phyloP scores from a whole-genome alignment of 2,113 vertebrate species.

The Meles meles region DNA sequence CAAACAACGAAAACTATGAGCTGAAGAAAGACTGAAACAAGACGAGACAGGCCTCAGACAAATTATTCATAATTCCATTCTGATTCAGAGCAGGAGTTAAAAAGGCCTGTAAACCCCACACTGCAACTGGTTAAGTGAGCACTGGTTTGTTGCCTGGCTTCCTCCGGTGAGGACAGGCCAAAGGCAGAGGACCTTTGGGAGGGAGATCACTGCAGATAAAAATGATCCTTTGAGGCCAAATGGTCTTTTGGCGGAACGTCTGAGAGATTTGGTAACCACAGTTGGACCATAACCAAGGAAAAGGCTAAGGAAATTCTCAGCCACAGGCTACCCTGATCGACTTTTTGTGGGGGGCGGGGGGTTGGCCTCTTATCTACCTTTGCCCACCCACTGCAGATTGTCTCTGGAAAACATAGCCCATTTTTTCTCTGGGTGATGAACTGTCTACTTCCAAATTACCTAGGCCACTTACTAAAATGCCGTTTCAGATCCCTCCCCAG shows the following conservation, averaged over 20 bases:
- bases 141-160: background rate
- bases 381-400: background rate
- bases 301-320: slow-evolving; percentile 24
- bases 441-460: background rate
- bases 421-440: background rate
- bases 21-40: slow-evolving; percentile 55
- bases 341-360: background rate
- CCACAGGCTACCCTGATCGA: background rate
- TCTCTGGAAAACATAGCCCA: background rate
- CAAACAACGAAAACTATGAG: slow-evolving; percentile 9
- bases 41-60: slow-evolving; percentile 59
- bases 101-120: background rate
- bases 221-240: slow-evolving; percentile 43
- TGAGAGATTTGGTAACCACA: slow-evolving; percentile 53
- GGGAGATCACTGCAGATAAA: slow-evolving; percentile 51
- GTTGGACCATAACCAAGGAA: slow-evolving; percentile 33
- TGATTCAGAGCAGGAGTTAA: slow-evolving; percentile 35
- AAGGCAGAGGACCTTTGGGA: background rate
- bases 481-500: background rate
- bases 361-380: background rate
- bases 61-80: slow-evolving; percentile 54
- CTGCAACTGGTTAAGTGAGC: slow-evolving; percentile 4
- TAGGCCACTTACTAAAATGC: background rate
- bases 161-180: slow-evolving; percentile 19
- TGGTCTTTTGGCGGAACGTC: slow-evolving; percentile 44